Conservation (phyloP, 2,113 vertebrate genomes). For the Malurus alboscapulatus region DNA sequence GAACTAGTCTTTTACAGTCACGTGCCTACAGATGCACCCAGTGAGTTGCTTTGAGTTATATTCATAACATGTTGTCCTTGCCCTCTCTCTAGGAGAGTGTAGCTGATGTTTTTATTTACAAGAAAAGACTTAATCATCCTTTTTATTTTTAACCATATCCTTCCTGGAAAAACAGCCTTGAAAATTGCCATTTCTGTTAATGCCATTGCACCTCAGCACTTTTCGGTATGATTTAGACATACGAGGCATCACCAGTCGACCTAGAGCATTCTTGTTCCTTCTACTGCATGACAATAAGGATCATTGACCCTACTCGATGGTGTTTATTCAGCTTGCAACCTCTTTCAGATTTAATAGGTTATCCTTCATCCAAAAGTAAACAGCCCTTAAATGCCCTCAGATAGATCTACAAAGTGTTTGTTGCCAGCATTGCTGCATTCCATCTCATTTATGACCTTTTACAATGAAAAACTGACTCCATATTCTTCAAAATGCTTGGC, state of each 20-base stretch:
- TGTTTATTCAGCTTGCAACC: constrained; percentile 54
- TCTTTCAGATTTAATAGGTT: constrained; percentile 47
- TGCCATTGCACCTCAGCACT: not conserved
- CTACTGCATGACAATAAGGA: not conserved
- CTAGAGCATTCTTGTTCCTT: constrained; percentile 1
- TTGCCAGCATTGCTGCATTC: constrained; percentile 33
- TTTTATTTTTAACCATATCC: not conserved
- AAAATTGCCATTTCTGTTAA: not conserved
- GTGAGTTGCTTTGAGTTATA: not conserved
- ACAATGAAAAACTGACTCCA: constrained; percentile 16
- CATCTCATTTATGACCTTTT: constrained; percentile 51
- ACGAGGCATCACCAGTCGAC: not conserved
- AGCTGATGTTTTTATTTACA: not conserved
- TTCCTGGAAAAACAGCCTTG: not conserved
- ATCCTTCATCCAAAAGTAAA: constrained; percentile 55
- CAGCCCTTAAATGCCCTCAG: constrained; percentile 12
- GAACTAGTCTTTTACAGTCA: not conserved
- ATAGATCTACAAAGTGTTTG: constrained; percentile 37
- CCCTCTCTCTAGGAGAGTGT: not conserved
- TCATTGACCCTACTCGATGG: constrained; percentile 2
- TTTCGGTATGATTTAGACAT: constrained; percentile 1
- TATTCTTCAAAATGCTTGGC: constrained; percentile 4
- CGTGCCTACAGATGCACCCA: not conserved
- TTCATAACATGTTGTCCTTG: not conserved
- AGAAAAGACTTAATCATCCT: not conserved